These are phyloP conservation scores for Sphaeramia orbicularis DNA, from an alignment of 2,797 vertebrate genomes.

Conservation along the genomic window DNA sequence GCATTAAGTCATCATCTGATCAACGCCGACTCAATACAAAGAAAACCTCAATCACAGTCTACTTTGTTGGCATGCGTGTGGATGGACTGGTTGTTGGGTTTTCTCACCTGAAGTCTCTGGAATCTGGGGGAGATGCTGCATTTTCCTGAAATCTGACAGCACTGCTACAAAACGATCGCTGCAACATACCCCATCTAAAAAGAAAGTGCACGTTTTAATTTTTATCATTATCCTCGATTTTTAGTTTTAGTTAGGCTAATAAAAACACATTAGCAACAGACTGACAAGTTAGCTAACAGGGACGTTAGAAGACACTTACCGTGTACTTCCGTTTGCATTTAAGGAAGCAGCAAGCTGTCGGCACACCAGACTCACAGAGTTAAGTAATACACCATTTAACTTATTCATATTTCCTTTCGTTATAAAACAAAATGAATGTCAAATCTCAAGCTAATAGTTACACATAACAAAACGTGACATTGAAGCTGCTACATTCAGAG, in stretches of 20 bases:
- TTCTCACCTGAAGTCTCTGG: constrained; percentile 73
- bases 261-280: not conserved
- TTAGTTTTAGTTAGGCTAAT: too few species aligned
- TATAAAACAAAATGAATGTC: not conserved
- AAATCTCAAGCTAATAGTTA: not conserved
- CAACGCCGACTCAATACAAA: not conserved
- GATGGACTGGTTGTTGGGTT: not conserved
- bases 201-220: not conserved
- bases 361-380: constrained; percentile 48
- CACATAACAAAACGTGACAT: constrained; percentile 74
- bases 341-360: constrained; percentile 50
- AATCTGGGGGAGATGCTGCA: constrained; percentile 17
- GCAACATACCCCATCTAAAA: constrained; percentile 29
- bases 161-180: constrained; percentile 65
- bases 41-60: too few species aligned
- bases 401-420: constrained; percentile 54
- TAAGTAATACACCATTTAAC: constrained; percentile 58
- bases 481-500: constrained; percentile 48
- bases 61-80: too few species aligned
- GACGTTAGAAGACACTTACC: constrained; percentile 69
- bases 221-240: too few species aligned
- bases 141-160: constrained; percentile 54
- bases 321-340: constrained; percentile 27
- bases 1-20: not conserved
- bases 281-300: constrained; percentile 28